Evolutionary conservation across 2,113 vertebrate species (phyloP).

Genomic region (Spermophilus dauricus): DNA sequence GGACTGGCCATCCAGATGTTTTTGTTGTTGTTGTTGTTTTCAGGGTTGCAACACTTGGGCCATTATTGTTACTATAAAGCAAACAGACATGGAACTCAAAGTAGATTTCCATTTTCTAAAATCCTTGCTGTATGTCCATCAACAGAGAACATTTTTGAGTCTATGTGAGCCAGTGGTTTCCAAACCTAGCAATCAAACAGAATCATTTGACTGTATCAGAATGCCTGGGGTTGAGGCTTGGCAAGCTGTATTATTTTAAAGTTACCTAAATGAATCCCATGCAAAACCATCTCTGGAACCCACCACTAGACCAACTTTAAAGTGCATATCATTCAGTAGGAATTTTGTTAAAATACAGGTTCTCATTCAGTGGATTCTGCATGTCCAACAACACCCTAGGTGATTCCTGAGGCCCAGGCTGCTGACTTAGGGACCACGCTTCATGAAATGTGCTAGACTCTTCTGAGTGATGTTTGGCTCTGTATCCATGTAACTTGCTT

Average conservation of each 20-base stretch:
- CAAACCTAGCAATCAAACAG: not conserved
- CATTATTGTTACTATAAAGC: not conserved
- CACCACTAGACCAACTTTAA: not conserved
- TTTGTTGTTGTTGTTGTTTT: not conserved
- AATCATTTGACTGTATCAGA: not conserved
- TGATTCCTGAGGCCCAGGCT: not conserved
- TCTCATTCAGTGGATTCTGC: not conserved
- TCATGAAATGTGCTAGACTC: not conserved
- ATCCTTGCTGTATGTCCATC: not conserved
- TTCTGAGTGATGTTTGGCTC: not conserved
- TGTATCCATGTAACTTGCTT: not conserved
- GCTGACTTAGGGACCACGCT: not conserved
- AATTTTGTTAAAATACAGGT: not conserved
- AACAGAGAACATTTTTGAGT: constrained; percentile 1
- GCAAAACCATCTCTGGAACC: not conserved
- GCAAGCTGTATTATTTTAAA: not conserved
- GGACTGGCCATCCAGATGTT: not conserved
- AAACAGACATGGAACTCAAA: not conserved
- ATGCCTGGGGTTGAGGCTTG: not conserved
- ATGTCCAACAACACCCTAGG: not conserved
- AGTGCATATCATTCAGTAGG: not conserved
- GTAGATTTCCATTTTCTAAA: not conserved
- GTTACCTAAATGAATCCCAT: not conserved
- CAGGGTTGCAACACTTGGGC: not conserved
- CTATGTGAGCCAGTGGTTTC: not conserved